These are phyloP conservation scores for Acanthurus lineatus DNA, from an alignment of 2,797 vertebrate species.

Conservation along the genomic window DNA sequence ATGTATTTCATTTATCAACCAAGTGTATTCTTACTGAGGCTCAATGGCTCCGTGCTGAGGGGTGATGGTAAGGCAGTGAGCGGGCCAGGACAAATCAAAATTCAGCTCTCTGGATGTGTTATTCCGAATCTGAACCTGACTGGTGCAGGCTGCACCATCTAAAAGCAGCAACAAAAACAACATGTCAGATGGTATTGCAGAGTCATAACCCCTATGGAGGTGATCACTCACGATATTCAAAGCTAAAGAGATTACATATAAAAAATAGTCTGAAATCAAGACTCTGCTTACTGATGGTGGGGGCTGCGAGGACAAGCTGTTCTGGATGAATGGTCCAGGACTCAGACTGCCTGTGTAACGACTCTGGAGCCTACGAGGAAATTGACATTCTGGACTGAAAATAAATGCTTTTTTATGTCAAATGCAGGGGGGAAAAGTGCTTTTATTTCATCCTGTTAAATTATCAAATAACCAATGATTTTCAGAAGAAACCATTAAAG, in stretches of 20 bases:
- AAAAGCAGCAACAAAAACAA: conserved; percentile 24
- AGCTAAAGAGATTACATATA: neutral
- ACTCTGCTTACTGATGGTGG: conserved; percentile 88
- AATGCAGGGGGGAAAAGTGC: neutral
- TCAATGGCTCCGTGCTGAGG: conserved; percentile 93
- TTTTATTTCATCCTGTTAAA: neutral
- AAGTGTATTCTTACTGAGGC: conserved; percentile 87
- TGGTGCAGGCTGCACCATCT: conserved; percentile 87
- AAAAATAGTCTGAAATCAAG: neutral
- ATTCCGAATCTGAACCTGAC: conserved; percentile 89
- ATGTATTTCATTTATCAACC: neutral
- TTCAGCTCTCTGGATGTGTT: conserved; percentile 84
- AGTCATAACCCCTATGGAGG: neutral
- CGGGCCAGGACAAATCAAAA: conserved; percentile 97
- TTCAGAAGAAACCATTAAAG: neutral
- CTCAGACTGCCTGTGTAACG: conserved; percentile 64
- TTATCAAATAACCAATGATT: conserved; percentile 5
- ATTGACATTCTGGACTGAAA: neutral
- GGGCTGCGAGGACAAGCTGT: conserved; percentile 87
- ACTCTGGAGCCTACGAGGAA: conserved; percentile 56
- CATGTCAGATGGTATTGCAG: neutral
- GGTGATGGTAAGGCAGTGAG: conserved; percentile 95
- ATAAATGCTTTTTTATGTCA: neutral
- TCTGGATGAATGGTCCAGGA: conserved; percentile 91
- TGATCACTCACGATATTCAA: neutral